phyloP scores from a whole-genome alignment of 2,113 vertebrate genomes.

The Sinocyclocheilus rhinocerous region DNA sequence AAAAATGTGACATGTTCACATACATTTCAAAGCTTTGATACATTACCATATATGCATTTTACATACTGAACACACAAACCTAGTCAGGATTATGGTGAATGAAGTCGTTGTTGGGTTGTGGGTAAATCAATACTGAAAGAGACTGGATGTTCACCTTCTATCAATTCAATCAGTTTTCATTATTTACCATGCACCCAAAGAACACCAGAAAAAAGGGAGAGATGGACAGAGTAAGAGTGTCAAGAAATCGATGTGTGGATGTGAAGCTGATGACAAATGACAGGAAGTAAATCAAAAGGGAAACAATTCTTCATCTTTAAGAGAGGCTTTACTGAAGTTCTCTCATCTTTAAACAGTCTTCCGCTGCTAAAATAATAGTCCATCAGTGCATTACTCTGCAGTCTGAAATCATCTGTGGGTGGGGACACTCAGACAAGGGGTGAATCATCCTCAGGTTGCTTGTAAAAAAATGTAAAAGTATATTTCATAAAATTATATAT shows the following conservation, averaged over 20 bases:
- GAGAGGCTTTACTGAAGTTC: background rate
- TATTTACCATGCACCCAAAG: background rate
- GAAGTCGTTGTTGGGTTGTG: too few species aligned
- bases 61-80: too few species aligned
- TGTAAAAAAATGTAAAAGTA: background rate
- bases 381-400: background rate
- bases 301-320: background rate
- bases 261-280: background rate
- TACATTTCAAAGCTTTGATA: too few species aligned
- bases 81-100: too few species aligned
- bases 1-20: too few species aligned
- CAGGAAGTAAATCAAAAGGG: background rate
- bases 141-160: slow-evolving; percentile 9
- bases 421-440: slow-evolving; percentile 12
- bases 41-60: too few species aligned
- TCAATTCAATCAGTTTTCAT: background rate
- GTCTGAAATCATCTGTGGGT: slow-evolving; percentile 7
- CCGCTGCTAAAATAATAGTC: background rate
- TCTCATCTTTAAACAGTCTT: background rate
- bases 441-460: slow-evolving; percentile 49
- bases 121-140: background rate
- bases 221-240: background rate
- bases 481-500: background rate
- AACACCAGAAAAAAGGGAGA: background rate
- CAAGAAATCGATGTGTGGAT: too few species aligned